phyloP scores from a whole-genome alignment of 2,888 invertebrate species.

The Podabrus alpinus region DNA sequence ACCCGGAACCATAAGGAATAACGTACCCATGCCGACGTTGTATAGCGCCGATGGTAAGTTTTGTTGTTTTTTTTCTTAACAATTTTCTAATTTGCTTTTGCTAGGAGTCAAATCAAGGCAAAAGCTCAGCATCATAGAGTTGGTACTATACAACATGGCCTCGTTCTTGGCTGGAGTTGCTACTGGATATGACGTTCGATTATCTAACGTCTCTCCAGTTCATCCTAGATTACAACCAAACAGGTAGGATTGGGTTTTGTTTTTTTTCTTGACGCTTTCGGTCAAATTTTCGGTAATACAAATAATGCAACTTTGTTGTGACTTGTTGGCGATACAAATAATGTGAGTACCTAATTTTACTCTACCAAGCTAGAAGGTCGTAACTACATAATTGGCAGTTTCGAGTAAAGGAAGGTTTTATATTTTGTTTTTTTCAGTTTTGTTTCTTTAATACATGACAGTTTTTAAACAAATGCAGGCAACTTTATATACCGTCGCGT shows the following conservation, averaged over 20 bases:
- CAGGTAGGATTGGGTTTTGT: slow-evolving; percentile 53
- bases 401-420: too few species aligned
- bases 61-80: not conserved
- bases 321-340: too few species aligned
- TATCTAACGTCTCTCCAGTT: slow-evolving; percentile 82
- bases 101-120: slow-evolving; percentile 26
- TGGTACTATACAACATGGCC: slow-evolving; percentile 88
- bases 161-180: slow-evolving; percentile 89
- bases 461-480: too few species aligned
- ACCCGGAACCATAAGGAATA: slow-evolving; percentile 58
- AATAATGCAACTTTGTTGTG: too few species aligned
- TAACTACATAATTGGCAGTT: too few species aligned
- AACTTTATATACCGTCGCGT: too few species aligned
- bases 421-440: too few species aligned
- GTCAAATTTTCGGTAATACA: too few species aligned
- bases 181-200: slow-evolving; percentile 88
- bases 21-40: slow-evolving; percentile 79
- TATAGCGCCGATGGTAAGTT: slow-evolving; percentile 73
- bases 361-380: too few species aligned
- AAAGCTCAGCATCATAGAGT: slow-evolving; percentile 73
- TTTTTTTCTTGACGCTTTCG: too few species aligned
- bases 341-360: too few species aligned
- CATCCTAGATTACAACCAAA: slow-evolving; percentile 80
- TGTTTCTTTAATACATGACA: too few species aligned
- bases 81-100: not conserved